Evolutionary conservation across 92 coral and sea anemone genomes (phyloP).

Genomic region (Palythoa caribaeorum): DNA sequence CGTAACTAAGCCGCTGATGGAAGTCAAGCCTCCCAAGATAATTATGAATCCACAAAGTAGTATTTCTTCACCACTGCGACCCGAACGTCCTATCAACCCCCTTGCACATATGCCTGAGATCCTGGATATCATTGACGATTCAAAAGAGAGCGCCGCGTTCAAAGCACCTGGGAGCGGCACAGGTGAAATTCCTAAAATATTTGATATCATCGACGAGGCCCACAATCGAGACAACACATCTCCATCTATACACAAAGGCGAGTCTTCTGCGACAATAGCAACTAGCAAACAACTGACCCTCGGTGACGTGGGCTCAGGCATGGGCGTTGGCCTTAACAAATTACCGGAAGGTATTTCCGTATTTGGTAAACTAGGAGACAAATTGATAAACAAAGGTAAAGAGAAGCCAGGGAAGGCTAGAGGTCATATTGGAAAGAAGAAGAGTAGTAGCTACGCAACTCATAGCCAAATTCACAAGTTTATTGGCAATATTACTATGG

Average conservation of each 20-base stretch:
- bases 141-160: slow-evolving; percentile 54
- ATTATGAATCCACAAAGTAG: slow-evolving; percentile 9
- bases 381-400: slow-evolving; percentile 56
- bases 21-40: slow-evolving; percentile 43
- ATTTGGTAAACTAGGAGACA: slow-evolving; percentile 86
- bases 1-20: slow-evolving; percentile 57
- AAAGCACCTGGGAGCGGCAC: slow-evolving; percentile 72
- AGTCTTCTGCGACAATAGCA: slow-evolving; percentile 92
- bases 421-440: slow-evolving; percentile 64
- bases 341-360: slow-evolving; percentile 89
- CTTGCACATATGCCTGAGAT: slow-evolving; percentile 74
- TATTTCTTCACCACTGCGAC: slow-evolving; percentile 5
- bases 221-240: slow-evolving; percentile 65
- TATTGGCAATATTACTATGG: slow-evolving; percentile 95
- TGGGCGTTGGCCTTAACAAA: slow-evolving; percentile 87
- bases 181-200: slow-evolving; percentile 89
- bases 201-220: slow-evolving; percentile 96
- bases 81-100: slow-evolving; percentile 17
- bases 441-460: slow-evolving; percentile 13
- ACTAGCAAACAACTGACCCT: slow-evolving; percentile 97
- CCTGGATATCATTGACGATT: slow-evolving; percentile 87
- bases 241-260: slow-evolving; percentile 59
- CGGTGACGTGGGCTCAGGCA: slow-evolving; percentile 96
- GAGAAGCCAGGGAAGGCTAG: slow-evolving; percentile 55
- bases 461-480: slow-evolving; percentile 75